Percentiles rank a stretch among this genome's conserved stretches.
These are phyloP conservation scores for Drosophila mayaguana DNA, from an alignment of 2,888 invertebrate species.

Conservation along the genomic window DNA sequence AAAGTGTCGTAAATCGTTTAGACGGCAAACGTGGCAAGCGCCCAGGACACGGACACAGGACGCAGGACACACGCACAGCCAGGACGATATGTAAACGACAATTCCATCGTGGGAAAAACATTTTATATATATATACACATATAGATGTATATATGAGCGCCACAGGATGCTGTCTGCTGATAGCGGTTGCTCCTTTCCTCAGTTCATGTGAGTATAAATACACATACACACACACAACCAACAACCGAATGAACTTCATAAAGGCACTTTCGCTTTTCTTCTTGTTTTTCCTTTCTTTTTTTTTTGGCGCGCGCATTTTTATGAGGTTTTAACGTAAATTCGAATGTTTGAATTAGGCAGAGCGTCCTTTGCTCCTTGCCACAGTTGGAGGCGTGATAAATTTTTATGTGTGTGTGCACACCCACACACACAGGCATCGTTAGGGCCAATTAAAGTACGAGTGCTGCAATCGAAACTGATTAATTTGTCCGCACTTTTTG, in stretches of 20 bases:
- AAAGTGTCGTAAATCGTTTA: slow-evolving; percentile 81
- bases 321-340: slow-evolving; percentile 70
- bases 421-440: slow-evolving; percentile 19
- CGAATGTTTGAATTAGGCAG: slow-evolving; percentile 66
- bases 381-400: slow-evolving; percentile 54
- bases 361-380: slow-evolving; percentile 33
- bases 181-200: slow-evolving; percentile 46
- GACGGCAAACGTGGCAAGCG: slow-evolving; percentile 74
- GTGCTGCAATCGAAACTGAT: slow-evolving; percentile 55
- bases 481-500: slow-evolving; percentile 41
- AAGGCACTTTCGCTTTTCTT: slow-evolving; percentile 33
- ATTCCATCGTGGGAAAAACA: slow-evolving; percentile 73
- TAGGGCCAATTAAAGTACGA: slow-evolving; percentile 47
- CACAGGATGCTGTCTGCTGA: slow-evolving; percentile 53
- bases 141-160: slow-evolving; percentile 6
- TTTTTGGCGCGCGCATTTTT: slow-evolving; percentile 55
- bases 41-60: slow-evolving; percentile 33
- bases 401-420: slow-evolving; percentile 53
- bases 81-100: slow-evolving; percentile 71
- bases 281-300: slow-evolving; percentile 3
- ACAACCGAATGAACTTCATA: slow-evolving; percentile 54
- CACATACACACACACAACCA: slow-evolving; percentile 2
- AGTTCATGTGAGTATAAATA: slow-evolving; percentile 55
- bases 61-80: slow-evolving; percentile 32
- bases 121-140: slow-evolving; percentile 1